Conservation (phyloP, 2,113 vertebrate genomes). For the Syngnathus floridae region DNA sequence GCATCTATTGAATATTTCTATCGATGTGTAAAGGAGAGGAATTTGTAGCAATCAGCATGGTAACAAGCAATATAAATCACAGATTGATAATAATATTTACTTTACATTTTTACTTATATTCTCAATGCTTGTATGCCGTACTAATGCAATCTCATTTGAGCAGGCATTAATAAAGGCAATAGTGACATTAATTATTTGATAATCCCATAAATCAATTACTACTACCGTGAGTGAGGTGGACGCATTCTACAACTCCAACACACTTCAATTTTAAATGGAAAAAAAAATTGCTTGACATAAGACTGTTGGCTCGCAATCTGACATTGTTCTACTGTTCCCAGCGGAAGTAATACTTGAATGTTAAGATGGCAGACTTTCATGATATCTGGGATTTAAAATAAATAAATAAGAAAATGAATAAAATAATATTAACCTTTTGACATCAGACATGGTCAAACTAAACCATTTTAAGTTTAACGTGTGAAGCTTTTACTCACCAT, state of each 20-base stretch:
- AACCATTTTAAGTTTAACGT: not conserved
- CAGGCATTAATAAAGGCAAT: slow-evolving; percentile 36
- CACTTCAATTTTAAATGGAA: not conserved
- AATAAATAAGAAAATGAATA: too few species aligned
- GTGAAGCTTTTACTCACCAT: slow-evolving; percentile 77
- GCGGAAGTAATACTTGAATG: not conserved
- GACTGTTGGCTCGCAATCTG: not conserved
- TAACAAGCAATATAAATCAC: too few species aligned
- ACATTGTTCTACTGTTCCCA: not conserved
- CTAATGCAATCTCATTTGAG: slow-evolving; percentile 42
- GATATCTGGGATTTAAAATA: too few species aligned
- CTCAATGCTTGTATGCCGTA: not conserved
- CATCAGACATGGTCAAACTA: not conserved
- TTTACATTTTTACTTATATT: not conserved
- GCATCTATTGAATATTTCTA: too few species aligned
- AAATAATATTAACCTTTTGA: too few species aligned
- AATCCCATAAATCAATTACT: slow-evolving; percentile 56
- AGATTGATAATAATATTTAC: too few species aligned
- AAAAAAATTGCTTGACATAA: not conserved
- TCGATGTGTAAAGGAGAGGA: too few species aligned
- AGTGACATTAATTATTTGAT: slow-evolving; percentile 36
- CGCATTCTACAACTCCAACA: slow-evolving; percentile 7
- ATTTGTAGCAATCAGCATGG: too few species aligned
- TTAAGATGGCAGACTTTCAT: too few species aligned
- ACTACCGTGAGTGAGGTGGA: slow-evolving; percentile 37